Conservation (phyloP, 2,113 vertebrate genomes). For the Callopanchax toddi region DNA sequence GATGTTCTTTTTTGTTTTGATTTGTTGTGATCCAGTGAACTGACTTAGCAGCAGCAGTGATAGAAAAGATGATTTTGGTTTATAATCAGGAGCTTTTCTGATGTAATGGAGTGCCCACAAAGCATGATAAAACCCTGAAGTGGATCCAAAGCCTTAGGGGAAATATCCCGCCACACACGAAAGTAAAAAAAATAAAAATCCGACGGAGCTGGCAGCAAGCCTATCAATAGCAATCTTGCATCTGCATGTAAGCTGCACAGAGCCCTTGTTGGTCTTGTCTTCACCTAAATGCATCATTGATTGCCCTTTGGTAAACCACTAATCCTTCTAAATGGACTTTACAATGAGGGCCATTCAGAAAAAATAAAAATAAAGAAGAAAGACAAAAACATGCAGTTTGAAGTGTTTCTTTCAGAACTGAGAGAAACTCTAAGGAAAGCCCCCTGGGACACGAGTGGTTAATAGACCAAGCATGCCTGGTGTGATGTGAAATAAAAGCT, state of each 20-base stretch:
- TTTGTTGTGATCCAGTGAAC: conserved; percentile 52
- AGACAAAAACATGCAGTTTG: conserved; percentile 69
- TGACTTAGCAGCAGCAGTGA: conserved; percentile 61
- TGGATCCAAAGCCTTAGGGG: conserved; percentile 69
- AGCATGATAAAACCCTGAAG: conserved; percentile 72
- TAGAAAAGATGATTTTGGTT: conserved; percentile 72
- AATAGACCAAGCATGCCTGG: conserved; percentile 25
- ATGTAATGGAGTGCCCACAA: conserved; percentile 76
- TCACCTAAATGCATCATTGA: conserved; percentile 81
- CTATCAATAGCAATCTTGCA: conserved; percentile 69
- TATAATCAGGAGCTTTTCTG: conserved; percentile 75
- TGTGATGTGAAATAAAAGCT: conserved; percentile 41
- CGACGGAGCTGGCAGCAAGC: conserved; percentile 58
- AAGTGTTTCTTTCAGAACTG: conserved; percentile 74
- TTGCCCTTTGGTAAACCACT: conserved; percentile 81
- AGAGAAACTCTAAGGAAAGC: conserved; percentile 59
- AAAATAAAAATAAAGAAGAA: conserved; percentile 35
- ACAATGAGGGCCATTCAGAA: conserved; percentile 77
- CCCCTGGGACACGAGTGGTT: conserved; percentile 54
- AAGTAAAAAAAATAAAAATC: conserved; percentile 43
- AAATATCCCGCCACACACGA: conserved; percentile 66
- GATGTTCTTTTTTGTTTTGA: conserved; percentile 32
- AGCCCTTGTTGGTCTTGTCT: conserved; percentile 59
- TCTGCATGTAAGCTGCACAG: conserved; percentile 73
- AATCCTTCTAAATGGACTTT: conserved; percentile 82